These are phyloP conservation scores for Alouatta palliata DNA, from an alignment of 2,113 vertebrate species.

Conservation along the genomic window DNA sequence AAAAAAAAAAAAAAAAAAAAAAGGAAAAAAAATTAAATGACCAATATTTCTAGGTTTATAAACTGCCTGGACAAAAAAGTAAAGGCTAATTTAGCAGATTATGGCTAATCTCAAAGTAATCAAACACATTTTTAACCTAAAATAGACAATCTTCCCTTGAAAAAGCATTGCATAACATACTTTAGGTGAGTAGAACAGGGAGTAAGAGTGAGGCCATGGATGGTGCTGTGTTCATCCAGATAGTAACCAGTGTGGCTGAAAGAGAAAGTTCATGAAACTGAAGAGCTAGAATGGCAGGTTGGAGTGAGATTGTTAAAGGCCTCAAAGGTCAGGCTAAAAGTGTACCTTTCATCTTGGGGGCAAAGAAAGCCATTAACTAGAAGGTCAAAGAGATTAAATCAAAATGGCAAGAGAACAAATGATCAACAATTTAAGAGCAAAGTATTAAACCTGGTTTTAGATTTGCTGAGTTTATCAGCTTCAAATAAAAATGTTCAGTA, in stretches of 20 bases:
- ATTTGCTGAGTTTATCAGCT: conserved; percentile 5
- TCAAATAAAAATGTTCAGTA: neutral
- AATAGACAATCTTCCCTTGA: neutral
- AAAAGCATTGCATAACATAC: neutral
- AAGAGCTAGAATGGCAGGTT: neutral
- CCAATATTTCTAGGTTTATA: neutral
- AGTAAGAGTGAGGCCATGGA: neutral
- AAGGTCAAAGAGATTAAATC: conserved; percentile 19
- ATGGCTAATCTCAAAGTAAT: conserved; percentile 32
- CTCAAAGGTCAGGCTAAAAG: conserved; percentile 9
- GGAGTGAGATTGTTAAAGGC: neutral
- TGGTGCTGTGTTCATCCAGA: neutral
- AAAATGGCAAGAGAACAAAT: conserved; percentile 16
- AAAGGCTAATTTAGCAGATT: conserved; percentile 24
- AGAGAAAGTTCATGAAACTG: neutral
- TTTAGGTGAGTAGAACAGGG: neutral
- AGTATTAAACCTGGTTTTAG: conserved; percentile 25
- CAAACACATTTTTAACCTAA: conserved; percentile 22
- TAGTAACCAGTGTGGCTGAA: neutral
- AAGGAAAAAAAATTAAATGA: neutral
- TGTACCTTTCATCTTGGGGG: neutral
- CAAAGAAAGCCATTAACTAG: neutral
- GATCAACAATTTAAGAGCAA: neutral
- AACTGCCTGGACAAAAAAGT: neutral
- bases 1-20: no score